Evolutionary conservation across 2,797 vertebrate species (phyloP).

Genomic region (Pantherophis alleghaniensis): DNA sequence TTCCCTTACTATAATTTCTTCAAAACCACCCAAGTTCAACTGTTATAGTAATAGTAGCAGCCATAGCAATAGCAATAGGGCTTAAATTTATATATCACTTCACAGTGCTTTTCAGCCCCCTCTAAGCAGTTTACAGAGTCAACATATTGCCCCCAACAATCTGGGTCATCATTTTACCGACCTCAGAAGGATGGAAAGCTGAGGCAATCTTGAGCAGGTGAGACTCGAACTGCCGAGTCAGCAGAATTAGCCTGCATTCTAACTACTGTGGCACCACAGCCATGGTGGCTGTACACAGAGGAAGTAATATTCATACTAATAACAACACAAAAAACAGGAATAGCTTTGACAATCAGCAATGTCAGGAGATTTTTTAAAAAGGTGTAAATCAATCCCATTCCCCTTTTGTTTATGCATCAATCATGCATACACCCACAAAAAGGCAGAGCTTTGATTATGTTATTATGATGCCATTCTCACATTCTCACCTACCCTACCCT

Average conservation of each 20-base stretch:
- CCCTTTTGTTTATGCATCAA: neutral
- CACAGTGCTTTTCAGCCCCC: neutral
- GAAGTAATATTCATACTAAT: neutral
- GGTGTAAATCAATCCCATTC: neutral
- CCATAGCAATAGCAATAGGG: neutral
- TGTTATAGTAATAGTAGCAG: neutral
- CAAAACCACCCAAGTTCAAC: neutral
- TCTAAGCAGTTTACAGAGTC: neutral
- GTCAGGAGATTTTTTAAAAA: neutral
- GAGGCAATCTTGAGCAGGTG: neutral
- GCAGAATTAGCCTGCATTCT: neutral
- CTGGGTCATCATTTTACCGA: neutral
- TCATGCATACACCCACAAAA: neutral
- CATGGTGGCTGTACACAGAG: neutral
- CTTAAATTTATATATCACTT: neutral
- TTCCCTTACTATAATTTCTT: slow-evolving; percentile 16
- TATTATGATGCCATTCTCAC: slow-evolving; percentile 28
- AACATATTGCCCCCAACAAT: neutral
- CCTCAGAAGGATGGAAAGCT: neutral
- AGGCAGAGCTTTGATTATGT: neutral
- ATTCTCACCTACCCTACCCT: slow-evolving; percentile 30
- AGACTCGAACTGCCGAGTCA: neutral
- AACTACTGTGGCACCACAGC: neutral
- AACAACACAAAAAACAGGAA: neutral
- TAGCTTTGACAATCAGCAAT: neutral